These are phyloP conservation scores for Actenoides hombroni DNA, from an alignment of 2,113 vertebrate genomes.

Conservation along the genomic window DNA sequence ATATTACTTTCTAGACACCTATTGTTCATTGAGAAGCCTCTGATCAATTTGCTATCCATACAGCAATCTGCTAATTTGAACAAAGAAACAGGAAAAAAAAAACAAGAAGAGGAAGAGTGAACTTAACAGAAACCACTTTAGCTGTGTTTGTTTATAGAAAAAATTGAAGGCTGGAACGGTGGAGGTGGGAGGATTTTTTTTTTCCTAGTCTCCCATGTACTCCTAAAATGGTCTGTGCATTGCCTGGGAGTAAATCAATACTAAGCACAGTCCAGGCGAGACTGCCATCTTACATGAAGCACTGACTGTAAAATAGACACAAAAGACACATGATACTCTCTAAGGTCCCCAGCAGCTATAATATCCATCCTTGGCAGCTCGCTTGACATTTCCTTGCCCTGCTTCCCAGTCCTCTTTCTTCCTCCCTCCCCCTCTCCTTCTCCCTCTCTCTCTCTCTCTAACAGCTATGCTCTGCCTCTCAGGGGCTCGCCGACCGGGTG, in stretches of 20 bases:
- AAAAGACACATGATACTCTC: slow-evolving; percentile 81
- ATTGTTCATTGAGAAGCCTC: neutral
- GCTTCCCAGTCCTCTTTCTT: slow-evolving; percentile 76
- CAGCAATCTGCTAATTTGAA: neutral
- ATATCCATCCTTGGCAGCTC: slow-evolving; percentile 88
- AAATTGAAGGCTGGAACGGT: neutral
- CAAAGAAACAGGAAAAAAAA: neutral
- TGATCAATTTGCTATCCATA: neutral
- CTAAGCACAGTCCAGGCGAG: slow-evolving; percentile 71
- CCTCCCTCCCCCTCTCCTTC: slow-evolving; percentile 27
- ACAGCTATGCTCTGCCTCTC: slow-evolving; percentile 82
- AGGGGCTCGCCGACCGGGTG: slow-evolving; percentile 80
- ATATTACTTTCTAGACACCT: neutral
- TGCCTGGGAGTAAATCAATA: slow-evolving; percentile 79
- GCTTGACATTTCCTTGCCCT: slow-evolving; percentile 90
- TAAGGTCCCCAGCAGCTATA: slow-evolving; percentile 84
- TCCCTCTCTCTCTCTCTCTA: slow-evolving; percentile 64
- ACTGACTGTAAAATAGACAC: slow-evolving; percentile 82
- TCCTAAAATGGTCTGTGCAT: slow-evolving; percentile 66
- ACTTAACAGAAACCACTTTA: neutral
- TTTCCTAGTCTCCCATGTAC: slow-evolving; percentile 29
- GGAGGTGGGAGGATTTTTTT: neutral
- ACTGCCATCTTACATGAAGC: slow-evolving; percentile 82
- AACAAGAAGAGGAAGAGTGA: neutral
- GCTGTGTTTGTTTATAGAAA: slow-evolving; percentile 9